A percentile compares a stretch with the other conserved stretches of the same genome.
phyloP scores from a whole-genome alignment of 1,140 invertebrate species.

The Philopotamus ludificatus region DNA sequence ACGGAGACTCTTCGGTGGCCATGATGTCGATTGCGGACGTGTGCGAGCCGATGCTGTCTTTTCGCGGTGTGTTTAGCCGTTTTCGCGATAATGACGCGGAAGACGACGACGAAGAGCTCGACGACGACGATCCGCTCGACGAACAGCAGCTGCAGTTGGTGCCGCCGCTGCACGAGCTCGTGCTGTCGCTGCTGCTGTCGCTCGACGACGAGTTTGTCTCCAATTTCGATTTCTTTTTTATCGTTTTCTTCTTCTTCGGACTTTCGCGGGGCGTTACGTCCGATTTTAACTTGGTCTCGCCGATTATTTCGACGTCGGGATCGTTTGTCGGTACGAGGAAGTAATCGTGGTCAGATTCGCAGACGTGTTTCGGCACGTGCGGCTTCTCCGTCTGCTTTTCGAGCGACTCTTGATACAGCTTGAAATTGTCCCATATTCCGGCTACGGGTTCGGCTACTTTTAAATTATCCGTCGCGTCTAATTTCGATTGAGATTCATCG shows the following conservation, averaged over 20 bases:
- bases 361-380: conserved; percentile 55
- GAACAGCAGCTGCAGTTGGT: conserved; percentile 77
- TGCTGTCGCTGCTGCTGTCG: conserved; percentile 72
- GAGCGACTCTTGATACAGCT: conserved; percentile 63
- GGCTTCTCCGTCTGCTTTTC: conserved; percentile 54
- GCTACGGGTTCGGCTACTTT: conserved; percentile 52
- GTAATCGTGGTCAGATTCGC: conserved; percentile 67
- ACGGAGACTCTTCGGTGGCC: conserved; percentile 52
- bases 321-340: conserved; percentile 55
- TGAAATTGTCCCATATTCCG: conserved; percentile 83
- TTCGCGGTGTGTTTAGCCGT: conserved; percentile 49
- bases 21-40: conserved; percentile 52
- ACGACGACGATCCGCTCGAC: conserved; percentile 63
- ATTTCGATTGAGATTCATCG: neutral
- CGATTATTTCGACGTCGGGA: conserved; percentile 13
- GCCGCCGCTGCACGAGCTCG: conserved; percentile 76
- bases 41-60: conserved; percentile 53
- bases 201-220: conserved; percentile 59
- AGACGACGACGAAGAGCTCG: conserved; percentile 67
- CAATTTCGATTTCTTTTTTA: conserved; percentile 48
- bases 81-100: conserved; percentile 52
- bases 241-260: conserved; percentile 47
- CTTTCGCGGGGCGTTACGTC: conserved; percentile 35
- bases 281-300: conserved; percentile 41
- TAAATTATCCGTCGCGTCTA: conserved; percentile 37